A percentile compares a stretch with the other conserved stretches of the same genome.
These are phyloP conservation scores for Zele albiditarsus DNA, from an alignment of 2,888 invertebrate genomes.

Conservation along the genomic window DNA sequence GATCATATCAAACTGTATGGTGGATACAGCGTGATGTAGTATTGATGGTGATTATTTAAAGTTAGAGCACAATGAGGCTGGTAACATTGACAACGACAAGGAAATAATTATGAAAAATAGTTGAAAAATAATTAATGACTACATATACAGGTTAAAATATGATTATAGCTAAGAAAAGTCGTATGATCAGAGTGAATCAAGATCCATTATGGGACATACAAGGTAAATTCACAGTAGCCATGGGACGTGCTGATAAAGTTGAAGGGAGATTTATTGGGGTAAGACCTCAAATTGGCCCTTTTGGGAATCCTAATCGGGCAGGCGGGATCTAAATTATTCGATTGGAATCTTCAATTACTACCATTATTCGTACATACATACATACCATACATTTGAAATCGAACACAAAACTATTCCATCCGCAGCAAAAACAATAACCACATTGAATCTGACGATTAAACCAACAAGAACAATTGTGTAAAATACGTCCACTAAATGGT, in stretches of 20 bases:
- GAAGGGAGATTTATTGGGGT: conserved; percentile 22
- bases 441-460: not conserved
- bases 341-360: not conserved
- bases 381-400: not conserved
- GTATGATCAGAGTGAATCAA: not conserved
- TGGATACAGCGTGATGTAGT: not conserved
- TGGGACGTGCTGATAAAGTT: conserved; percentile 18
- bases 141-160: not conserved
- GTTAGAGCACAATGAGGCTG: not conserved
- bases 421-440: not conserved
- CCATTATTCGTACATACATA: not conserved
- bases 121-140: not conserved
- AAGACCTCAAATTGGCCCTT: conserved; percentile 23
- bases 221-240: conserved; percentile 10
- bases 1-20: not conserved
- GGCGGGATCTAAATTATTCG: conserved; percentile 25
- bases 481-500: not conserved
- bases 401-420: not conserved
- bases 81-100: not conserved
- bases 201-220: not conserved
- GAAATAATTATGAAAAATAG: not conserved
- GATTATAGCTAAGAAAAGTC: not conserved
- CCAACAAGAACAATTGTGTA: not conserved
- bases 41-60: not conserved
- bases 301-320: conserved; percentile 13